Conservation (phyloP, 2,797 vertebrate genomes). For the Macropus fuliginosus region DNA sequence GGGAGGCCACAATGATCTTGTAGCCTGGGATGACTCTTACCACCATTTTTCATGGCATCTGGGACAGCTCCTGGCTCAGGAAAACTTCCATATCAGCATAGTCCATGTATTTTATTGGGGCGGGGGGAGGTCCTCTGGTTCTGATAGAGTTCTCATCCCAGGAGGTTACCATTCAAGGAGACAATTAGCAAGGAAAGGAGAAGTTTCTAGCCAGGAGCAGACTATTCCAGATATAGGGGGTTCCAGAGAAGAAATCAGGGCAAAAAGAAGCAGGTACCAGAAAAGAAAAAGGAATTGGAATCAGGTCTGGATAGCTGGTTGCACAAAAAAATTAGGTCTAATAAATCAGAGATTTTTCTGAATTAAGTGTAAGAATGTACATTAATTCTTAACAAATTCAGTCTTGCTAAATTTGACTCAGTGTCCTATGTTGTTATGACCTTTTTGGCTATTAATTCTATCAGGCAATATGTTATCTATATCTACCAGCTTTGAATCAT, state of each 20-base stretch:
- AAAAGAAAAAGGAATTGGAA: background rate
- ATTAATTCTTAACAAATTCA: background rate
- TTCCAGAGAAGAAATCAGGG: background rate
- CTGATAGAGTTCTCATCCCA: background rate
- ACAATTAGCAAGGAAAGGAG: background rate
- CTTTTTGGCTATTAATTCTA: background rate
- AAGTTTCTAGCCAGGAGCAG: background rate
- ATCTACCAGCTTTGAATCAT: background rate
- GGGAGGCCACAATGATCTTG: background rate
- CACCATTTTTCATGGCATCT: background rate
- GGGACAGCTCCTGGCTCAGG: background rate
- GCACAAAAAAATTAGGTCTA: background rate
- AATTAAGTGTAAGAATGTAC: background rate
- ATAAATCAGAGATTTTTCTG: background rate
- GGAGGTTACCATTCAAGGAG: background rate
- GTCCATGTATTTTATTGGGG: background rate
- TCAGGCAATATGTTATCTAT: background rate
- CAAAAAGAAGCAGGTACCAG: background rate
- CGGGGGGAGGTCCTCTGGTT: fast-evolving
- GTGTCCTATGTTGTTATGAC: background rate
- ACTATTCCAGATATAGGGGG: too few species aligned
- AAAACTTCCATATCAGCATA: background rate
- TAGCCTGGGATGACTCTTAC: background rate
- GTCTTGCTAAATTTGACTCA: background rate
- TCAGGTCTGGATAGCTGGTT: background rate